Evolutionary conservation across 2,797 vertebrate species (phyloP).

Genomic region (Semotilus atromaculatus): DNA sequence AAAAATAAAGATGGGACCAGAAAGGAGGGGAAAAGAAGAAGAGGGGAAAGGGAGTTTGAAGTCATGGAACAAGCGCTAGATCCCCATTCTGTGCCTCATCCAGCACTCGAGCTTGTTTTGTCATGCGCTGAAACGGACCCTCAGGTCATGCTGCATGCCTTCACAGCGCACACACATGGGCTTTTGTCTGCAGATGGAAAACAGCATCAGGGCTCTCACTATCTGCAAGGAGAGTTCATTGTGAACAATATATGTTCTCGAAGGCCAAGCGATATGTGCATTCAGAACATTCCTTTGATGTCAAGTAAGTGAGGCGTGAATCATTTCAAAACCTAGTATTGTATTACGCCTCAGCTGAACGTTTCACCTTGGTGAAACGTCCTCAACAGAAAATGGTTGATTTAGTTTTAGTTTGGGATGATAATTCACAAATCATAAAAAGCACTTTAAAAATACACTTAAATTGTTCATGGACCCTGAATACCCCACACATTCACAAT

Average conservation of each 20-base stretch:
- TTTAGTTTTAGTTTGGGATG: neutral
- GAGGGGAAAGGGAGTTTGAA: slow-evolving; percentile 23
- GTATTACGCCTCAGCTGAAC: neutral
- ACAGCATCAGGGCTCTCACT: slow-evolving; percentile 14
- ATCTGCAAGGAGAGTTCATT: slow-evolving; percentile 30
- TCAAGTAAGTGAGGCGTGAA: slow-evolving; percentile 31
- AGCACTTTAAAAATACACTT: neutral
- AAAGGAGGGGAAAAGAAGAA: slow-evolving; percentile 11
- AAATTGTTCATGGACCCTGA: neutral
- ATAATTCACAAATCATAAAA: neutral
- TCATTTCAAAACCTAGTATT: slow-evolving; percentile 26
- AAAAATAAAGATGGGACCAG: slow-evolving; percentile 22
- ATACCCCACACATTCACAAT: neutral
- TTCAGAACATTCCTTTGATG: slow-evolving; percentile 47
- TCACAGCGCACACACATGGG: slow-evolving; percentile 42
- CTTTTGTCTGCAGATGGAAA: slow-evolving; percentile 46
- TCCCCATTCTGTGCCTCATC: slow-evolving; percentile 47
- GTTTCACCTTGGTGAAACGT: slow-evolving; percentile 22
- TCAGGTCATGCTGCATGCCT: slow-evolving; percentile 56
- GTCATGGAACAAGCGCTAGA: slow-evolving; percentile 48
- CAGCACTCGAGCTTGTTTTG: slow-evolving; percentile 51
- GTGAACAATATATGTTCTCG: slow-evolving; percentile 21
- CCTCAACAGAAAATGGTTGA: neutral
- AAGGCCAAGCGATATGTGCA: slow-evolving; percentile 30
- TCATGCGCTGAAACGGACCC: slow-evolving; percentile 47